phyloP scores from a whole-genome alignment of 2,888 invertebrate genomes.

The Stenolophus ochropezus region DNA sequence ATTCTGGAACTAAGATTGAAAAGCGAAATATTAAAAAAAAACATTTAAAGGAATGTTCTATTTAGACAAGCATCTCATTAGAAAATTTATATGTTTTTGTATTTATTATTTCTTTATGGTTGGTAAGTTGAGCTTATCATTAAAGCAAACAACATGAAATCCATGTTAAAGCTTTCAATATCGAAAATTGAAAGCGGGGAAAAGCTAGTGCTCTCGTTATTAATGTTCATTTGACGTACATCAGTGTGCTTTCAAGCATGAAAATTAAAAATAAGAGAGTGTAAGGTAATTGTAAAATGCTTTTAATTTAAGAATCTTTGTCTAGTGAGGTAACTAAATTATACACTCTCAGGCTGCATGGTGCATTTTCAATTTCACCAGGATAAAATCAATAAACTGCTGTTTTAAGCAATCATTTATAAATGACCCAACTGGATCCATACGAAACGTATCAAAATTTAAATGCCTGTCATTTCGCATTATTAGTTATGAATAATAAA shows the following conservation, averaged over 20 bases:
- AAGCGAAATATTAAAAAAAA: too few species aligned
- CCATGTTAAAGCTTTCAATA: background rate
- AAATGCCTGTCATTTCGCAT: constrained; percentile 28
- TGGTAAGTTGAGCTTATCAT: too few species aligned
- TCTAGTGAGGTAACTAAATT: constrained; percentile 4
- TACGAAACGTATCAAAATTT: constrained; percentile 35
- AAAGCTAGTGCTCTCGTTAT: background rate
- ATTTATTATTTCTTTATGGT: too few species aligned
- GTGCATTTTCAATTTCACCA: background rate
- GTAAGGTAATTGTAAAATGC: background rate
- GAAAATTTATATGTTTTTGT: too few species aligned
- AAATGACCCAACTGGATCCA: background rate
- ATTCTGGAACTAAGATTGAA: too few species aligned
- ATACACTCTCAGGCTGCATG: background rate
- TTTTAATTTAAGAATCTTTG: background rate
- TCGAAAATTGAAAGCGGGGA: background rate
- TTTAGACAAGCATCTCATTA: too few species aligned
- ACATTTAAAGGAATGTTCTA: too few species aligned
- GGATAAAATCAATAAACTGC: constrained; percentile 30
- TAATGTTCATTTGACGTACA: background rate
- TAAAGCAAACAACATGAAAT: background rate
- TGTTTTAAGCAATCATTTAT: constrained; percentile 40
- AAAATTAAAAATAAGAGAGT: background rate
- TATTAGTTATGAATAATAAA: constrained; percentile 45
- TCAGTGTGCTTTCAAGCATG: background rate